Base-by-base conservation (phyloP, 2,113 vertebrate genomes). In the Chionis minor region DNA sequence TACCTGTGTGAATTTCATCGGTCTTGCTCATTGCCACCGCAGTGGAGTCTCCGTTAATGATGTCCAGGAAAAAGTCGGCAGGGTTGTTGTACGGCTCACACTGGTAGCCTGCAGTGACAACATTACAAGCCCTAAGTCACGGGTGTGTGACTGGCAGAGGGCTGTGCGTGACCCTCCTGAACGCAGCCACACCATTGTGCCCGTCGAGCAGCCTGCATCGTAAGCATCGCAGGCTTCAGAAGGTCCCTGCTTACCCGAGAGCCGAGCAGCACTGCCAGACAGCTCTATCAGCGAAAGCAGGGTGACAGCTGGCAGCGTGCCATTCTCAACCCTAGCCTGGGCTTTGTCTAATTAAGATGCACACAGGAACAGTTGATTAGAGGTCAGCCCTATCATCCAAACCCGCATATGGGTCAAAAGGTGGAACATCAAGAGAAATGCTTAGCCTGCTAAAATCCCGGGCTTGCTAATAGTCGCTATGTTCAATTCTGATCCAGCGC, bases 21-120 rank as follows among this genome's bases (percentile, higher is more conserved):
- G 21, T 5, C 65, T 83, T 98, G 86, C 35, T 98, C 77, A 97
- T 51, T 6, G 92, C 13, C 35, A 98, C 96, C 0, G 98, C 98
- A 0, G 98, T 98, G 2, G 98, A 99, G 90, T 99, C 99, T 88
- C 99, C 99, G 5, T 99, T 99, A 74, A 99, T 99, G 86, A 99
- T 33, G 5, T 99, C 99, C 92, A 99, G 97, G 96, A 99, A 99
- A 78, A 99, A 99, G 96, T 99, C 99, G 0, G 99, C 99, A 1
- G 99, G 99, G 90, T 99, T 99, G 97, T 99, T 99, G 96, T 99
- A 99, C 0, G 99, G 92, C 94, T 99, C 99, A 47, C 99, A 99
- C 32, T 86, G 97, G 78, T 99, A 99, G 49, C 99, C 99, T 99
- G 75, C 1, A 8, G 88, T 5, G 87, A 95, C 40, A 85, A 7